These are phyloP conservation scores for Trogon surrucura DNA, from an alignment of 2,113 vertebrate species.

Conservation along the genomic window DNA sequence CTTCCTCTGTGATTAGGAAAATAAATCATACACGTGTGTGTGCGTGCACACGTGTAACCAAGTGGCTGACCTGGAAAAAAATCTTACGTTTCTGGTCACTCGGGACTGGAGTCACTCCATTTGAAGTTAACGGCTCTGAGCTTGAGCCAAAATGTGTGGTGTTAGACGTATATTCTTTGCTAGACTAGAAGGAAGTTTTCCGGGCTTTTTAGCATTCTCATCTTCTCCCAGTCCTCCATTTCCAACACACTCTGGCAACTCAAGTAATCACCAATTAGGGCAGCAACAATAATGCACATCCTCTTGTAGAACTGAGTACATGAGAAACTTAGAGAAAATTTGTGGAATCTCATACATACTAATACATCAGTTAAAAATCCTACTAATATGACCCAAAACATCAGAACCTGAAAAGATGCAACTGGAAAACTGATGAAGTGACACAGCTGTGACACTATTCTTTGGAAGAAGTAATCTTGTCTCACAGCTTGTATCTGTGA, in stretches of 20 bases:
- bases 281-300: background rate
- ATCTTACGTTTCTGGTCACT: background rate
- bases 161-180: background rate
- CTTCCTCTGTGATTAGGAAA: constrained; percentile 26
- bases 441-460: background rate
- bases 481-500: background rate
- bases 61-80: background rate
- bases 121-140: background rate
- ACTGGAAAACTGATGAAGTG: background rate
- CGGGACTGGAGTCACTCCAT: background rate
- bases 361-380: background rate
- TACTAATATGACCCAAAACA: background rate
- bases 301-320: background rate
- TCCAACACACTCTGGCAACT: background rate
- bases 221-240: background rate
- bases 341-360: background rate
- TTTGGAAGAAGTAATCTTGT: background rate
- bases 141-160: background rate
- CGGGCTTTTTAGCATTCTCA: background rate
- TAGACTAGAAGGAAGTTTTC: background rate
- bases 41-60: rapidly evolving
- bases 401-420: background rate
- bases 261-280: background rate
- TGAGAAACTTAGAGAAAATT: background rate
- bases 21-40: background rate